Evolutionary conservation across 2,113 vertebrate species (phyloP).

Genomic region (Chunga burmeisteri): DNA sequence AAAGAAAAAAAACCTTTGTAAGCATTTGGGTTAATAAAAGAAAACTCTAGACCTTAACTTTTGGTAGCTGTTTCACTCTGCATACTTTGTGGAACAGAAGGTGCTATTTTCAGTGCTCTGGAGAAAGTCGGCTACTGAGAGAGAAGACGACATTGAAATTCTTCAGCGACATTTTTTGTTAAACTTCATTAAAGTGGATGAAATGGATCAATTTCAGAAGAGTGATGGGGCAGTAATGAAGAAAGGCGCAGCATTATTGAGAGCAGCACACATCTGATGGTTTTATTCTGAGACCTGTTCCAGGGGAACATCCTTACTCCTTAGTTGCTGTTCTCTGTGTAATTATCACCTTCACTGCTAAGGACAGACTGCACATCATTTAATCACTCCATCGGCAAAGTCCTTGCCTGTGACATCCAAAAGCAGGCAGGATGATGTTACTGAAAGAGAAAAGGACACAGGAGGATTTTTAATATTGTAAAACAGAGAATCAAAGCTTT

Average conservation of each 20-base stretch:
- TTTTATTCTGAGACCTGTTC: constrained; percentile 42
- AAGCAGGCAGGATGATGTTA: not conserved
- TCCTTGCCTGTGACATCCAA: constrained; percentile 33
- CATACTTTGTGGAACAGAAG: not conserved
- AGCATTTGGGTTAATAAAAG: not conserved
- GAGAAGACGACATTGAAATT: constrained; percentile 47
- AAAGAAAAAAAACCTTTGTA: not conserved
- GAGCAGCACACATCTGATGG: not conserved
- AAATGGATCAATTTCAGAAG: constrained; percentile 68
- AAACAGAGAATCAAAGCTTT: not conserved
- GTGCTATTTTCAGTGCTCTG: not conserved
- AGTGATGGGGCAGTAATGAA: constrained; percentile 57
- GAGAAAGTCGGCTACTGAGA: not conserved
- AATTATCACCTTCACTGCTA: constrained; percentile 56
- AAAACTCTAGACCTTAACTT: not conserved
- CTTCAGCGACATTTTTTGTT: constrained; percentile 41
- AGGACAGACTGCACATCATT: constrained; percentile 39
- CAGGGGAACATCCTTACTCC: not conserved
- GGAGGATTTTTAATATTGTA: not conserved
- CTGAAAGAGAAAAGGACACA: not conserved
- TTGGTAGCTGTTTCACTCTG: not conserved
- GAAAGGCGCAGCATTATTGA: not conserved
- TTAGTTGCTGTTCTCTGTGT: not conserved
- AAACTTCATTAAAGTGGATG: constrained; percentile 66
- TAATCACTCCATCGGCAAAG: constrained; percentile 57